These are phyloP conservation scores for Clarias fuscus DNA, from an alignment of 2,797 vertebrate genomes.

Conservation along the genomic window DNA sequence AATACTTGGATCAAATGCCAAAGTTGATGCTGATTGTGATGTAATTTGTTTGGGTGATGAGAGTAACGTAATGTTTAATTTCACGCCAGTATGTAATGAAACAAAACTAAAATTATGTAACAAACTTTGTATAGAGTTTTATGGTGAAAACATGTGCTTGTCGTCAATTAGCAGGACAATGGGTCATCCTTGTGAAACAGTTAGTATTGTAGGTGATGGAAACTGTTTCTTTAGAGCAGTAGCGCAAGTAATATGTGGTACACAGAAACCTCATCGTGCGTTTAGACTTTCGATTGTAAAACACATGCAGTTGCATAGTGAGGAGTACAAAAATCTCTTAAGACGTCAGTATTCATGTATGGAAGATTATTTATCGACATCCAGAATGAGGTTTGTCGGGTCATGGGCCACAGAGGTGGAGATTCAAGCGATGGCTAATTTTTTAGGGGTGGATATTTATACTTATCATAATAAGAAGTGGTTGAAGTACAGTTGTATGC, in stretches of 20 bases:
- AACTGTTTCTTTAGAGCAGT: slow-evolving; percentile 2
- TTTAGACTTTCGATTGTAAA: no score
- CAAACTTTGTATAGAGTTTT: no score
- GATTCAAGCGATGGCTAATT: not conserved
- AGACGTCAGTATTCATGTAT: no score
- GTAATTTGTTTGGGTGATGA: not conserved
- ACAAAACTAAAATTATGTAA: no score
- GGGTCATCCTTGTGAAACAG: slow-evolving; percentile 14
- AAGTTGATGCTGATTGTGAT: not conserved
- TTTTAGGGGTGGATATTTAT: no score
- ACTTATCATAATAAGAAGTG: no score
- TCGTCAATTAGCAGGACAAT: not conserved
- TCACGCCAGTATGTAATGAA: not conserved
- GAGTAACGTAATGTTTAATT: not conserved
- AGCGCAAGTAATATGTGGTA: not conserved
- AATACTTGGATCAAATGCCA: not conserved
- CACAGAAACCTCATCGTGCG: not conserved
- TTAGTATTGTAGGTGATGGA: not conserved
- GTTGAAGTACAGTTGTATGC: no score
- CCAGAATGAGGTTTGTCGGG: no score
- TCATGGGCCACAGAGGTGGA: no score
- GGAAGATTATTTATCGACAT: not conserved
- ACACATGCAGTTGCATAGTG: no score
- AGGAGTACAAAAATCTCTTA: no score
- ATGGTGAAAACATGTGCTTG: not conserved